Conservation (phyloP, 2,113 vertebrate genomes). For the Struthidea cinerea region DNA sequence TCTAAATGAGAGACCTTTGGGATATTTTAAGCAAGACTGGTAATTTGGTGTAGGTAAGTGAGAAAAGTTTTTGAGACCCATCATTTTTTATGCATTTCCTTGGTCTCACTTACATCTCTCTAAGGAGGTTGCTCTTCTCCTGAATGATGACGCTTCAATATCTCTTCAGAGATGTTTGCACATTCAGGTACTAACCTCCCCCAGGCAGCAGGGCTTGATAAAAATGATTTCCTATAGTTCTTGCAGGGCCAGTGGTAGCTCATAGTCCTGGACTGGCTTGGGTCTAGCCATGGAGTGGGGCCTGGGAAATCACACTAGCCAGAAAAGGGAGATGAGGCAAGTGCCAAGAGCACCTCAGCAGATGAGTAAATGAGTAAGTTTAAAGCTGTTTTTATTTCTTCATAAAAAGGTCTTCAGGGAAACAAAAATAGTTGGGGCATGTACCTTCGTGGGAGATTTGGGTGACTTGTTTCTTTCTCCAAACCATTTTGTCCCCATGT, state of each 20-base stretch:
- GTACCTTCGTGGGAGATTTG: neutral
- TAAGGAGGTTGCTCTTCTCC: neutral
- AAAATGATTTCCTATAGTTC: neutral
- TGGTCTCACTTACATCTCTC: neutral
- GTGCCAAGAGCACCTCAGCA: neutral
- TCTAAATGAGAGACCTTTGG: neutral
- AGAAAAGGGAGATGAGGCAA: neutral
- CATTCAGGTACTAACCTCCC: neutral
- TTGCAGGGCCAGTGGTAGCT: neutral
- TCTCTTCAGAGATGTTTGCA: constrained; percentile 41
- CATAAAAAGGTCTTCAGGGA: neutral
- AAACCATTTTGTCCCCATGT: neutral
- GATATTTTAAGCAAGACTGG: neutral
- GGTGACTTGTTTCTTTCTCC: neutral
- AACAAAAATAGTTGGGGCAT: neutral
- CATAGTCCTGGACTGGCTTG: neutral
- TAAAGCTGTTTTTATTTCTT: neutral
- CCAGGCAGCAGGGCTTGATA: neutral
- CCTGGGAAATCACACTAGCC: neutral
- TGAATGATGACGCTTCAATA: neutral
- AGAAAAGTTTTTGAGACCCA: neutral
- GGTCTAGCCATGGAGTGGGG: neutral
- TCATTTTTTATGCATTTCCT: neutral
- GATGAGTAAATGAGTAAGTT: neutral
- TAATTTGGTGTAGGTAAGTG: neutral